Percentiles rank a stretch among this genome's conserved stretches.
These are phyloP conservation scores for Emys orbicularis DNA, from an alignment of 2,797 vertebrate genomes.

Conservation along the genomic window DNA sequence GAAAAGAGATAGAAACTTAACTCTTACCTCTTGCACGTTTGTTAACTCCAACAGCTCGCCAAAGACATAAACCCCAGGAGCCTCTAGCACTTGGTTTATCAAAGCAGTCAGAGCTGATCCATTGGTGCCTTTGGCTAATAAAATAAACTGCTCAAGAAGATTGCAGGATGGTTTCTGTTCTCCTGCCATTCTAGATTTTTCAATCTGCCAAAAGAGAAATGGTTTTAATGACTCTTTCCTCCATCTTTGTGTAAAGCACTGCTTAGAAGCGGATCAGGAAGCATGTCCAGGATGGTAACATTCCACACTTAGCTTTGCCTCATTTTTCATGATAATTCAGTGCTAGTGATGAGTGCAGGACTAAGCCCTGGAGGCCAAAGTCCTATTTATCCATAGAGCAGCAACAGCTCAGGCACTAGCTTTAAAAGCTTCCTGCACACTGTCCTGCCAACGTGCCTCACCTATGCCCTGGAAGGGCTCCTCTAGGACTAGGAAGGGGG, in stretches of 20 bases:
- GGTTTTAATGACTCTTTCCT: constrained; percentile 18
- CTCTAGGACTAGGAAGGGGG: background rate
- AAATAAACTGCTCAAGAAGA: constrained; percentile 87
- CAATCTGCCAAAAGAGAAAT: constrained; percentile 76
- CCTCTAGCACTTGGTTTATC: constrained; percentile 87
- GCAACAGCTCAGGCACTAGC: background rate
- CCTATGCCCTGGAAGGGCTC: background rate
- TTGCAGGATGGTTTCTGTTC: constrained; percentile 86
- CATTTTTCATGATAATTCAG: background rate
- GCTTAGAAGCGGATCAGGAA: background rate
- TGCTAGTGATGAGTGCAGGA: background rate
- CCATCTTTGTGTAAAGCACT: background rate
- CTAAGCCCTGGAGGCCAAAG: background rate
- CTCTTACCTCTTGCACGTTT: constrained; percentile 86
- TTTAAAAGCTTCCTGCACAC: background rate
- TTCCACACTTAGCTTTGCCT: background rate
- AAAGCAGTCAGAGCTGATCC: constrained; percentile 86
- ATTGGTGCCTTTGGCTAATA: constrained; percentile 86
- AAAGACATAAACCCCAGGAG: constrained; percentile 87
- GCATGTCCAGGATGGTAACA: background rate
- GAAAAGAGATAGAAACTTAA: background rate
- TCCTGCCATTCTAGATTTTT: constrained; percentile 85
- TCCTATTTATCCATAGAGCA: background rate
- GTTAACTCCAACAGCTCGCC: constrained; percentile 87
- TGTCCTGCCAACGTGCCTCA: background rate